Evolutionary conservation across 92 coral and sea anemone genomes (phyloP), one percentile per base, ranked within the genome.

Genomic region (Umimayanthus kanabou): DNA sequence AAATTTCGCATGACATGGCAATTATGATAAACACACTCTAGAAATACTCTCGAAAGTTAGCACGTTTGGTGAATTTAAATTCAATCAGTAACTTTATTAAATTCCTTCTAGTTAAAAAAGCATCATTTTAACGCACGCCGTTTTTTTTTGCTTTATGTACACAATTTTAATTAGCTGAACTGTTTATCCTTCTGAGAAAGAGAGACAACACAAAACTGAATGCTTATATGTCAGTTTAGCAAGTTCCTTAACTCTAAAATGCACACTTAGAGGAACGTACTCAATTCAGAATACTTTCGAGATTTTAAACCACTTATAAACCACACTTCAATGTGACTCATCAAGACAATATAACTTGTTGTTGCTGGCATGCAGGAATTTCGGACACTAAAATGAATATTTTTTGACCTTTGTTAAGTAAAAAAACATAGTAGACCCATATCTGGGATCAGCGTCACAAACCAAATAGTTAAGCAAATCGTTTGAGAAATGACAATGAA

Each of bases 241-340:
- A 20, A 73, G 49, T 73, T 73, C 50, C 47, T 73, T 9, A 73
- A 39, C 49, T 73, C 39, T 73, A 73, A 73, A 73, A 73, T 73
- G 49, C 78, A 22, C 25, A 73, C 78, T 73, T 37, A 39, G 37
- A 37, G n/a, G n/a, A 20, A 37, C 23, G 43, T 37, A 22, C 49
- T 39, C 26, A 73, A 73, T 73, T 73, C 0, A 73, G 10, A 39
- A 2, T 57, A 57, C 76, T 37, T 4, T 73, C 78, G 23, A 73
- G 45, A 16, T 73, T 73, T 73, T 73, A 73, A 73, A 37, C 78
- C 78, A 73, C 26, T 73, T 23, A 6, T 8, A 11, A 73, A 73
- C 78, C 78, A 18, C 78, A 73, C 49, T 37, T 20, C 10, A 37
- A 16, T 37, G 42, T 72, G 40, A 20, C 15, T 73, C 77, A 73